These are phyloP conservation scores for Exephanes ischioxanthus DNA, from an alignment of 2,888 invertebrate species.

Conservation along the genomic window DNA sequence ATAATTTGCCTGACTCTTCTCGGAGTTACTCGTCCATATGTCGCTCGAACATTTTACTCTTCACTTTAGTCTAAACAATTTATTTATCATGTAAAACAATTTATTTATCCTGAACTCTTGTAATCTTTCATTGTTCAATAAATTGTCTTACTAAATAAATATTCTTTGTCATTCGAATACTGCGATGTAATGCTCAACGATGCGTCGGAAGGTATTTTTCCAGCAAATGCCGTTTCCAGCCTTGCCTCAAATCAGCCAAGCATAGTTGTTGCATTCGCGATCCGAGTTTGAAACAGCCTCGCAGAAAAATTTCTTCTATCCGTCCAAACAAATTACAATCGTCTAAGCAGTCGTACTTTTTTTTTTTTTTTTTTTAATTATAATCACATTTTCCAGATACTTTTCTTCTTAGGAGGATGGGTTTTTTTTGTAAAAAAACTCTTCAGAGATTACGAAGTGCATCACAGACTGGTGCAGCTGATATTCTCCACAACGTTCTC, in stretches of 20 bases:
- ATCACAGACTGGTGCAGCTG: constrained; percentile 96
- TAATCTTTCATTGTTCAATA: not conserved
- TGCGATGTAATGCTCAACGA: not conserved
- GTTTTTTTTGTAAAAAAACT: constrained; percentile 99
- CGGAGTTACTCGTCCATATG: not conserved
- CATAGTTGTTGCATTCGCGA: not conserved
- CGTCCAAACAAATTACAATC: constrained; percentile 14
- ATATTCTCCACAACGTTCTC: constrained; percentile 98
- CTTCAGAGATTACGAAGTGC: constrained; percentile 98
- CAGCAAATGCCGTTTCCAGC: not conserved
- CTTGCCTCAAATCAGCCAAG: not conserved
- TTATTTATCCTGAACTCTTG: not conserved
- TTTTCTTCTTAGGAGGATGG: constrained; percentile 99
- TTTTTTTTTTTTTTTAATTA: constrained; percentile 71
- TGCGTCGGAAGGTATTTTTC: not conserved
- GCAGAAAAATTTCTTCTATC: constrained; percentile 29
- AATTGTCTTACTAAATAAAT: not conserved
- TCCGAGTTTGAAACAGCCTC: constrained; percentile 40
- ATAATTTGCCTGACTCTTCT: not conserved
- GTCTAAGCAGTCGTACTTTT: constrained; percentile 51
- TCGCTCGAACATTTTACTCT: not conserved
- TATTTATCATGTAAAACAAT: not conserved
- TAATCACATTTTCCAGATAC: constrained; percentile 87
- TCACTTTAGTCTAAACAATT: not conserved
- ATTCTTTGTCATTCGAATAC: not conserved